Evolutionary conservation across 2,113 vertebrate genomes (phyloP), one percentile per base, ranked within the genome.

Genomic region (Mustela nigripes): DNA sequence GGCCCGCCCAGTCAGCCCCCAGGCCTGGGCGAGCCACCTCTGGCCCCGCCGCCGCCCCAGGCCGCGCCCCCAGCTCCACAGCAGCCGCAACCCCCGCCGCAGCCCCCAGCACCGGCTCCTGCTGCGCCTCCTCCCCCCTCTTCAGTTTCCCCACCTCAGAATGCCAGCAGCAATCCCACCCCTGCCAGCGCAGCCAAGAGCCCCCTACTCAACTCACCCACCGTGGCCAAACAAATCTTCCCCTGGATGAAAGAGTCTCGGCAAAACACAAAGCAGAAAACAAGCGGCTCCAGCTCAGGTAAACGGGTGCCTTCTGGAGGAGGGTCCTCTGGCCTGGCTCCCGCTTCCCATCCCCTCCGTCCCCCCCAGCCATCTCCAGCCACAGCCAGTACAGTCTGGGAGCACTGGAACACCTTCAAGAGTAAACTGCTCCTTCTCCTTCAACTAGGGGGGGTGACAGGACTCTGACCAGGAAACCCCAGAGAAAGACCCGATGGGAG

Each of bases 221-320:
- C 99, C 3, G 97, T 99, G 96, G 99, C 99, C 98, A 99, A 99
- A 98, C 99, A 99, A 81, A 99, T 99, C 98, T 99, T 99, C 98
- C 99, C 99, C 0, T 99, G 99, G 99, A 99, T 99, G 99, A 99
- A 99, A 99, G 99, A 99, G 96, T 99, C 99, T 92, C 99, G 99
- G 89, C 99, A 99, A 99, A 99, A 99, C 98, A 99, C 99, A 98
- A 99, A 99, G 98, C 99, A 99, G 99, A 99, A 99, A 99, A 99
- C 98, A 98, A 99, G 99, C 99, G 99, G 99, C 98, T 99, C 99
- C 99, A 99, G 99, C 98, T 99, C 99, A 99, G 99, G 99, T 99
- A 99, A 98, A 69, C 1, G 28, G 28, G 67, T 91, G 86, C 84
- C 92, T 97, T 96, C 80, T 21, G 62, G 80, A 97, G 42, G 92